Evolutionary conservation across 1,140 invertebrate species (phyloP).

Genomic region (Platorchestia sp.): DNA sequence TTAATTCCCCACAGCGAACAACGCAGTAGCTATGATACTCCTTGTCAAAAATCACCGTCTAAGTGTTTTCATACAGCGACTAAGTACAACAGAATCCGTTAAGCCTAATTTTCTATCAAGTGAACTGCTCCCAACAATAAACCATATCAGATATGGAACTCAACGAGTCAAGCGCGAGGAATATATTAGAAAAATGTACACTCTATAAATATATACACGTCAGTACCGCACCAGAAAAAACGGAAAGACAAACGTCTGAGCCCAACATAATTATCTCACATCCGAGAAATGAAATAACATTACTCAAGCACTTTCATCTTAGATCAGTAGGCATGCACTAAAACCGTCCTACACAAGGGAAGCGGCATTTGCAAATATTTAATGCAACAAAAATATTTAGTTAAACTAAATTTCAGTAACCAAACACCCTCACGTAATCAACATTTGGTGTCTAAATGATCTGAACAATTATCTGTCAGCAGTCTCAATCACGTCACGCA

Average conservation of each 20-base stretch:
- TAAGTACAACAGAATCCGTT: conserved; percentile 21
- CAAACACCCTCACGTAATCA: background rate
- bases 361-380: background rate
- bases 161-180: conserved; percentile 7
- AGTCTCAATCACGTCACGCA: background rate
- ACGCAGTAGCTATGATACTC: background rate
- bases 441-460: background rate
- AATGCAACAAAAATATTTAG: background rate
- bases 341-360: background rate
- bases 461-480: background rate
- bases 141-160: conserved; percentile 39
- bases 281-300: background rate
- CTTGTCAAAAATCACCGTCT: background rate
- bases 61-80: conserved; percentile 21
- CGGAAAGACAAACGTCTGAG: background rate
- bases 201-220: conserved; percentile 35
- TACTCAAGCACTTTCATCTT: background rate
- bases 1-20: background rate
- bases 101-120: background rate
- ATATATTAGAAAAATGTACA: conserved; percentile 44
- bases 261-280: background rate
- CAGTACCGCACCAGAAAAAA: background rate
- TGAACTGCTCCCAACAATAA: conserved; percentile 8
- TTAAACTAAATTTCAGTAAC: background rate
- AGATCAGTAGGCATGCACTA: background rate